Conservation (phyloP, 2,113 vertebrate species). For the Origma solitaria region DNA sequence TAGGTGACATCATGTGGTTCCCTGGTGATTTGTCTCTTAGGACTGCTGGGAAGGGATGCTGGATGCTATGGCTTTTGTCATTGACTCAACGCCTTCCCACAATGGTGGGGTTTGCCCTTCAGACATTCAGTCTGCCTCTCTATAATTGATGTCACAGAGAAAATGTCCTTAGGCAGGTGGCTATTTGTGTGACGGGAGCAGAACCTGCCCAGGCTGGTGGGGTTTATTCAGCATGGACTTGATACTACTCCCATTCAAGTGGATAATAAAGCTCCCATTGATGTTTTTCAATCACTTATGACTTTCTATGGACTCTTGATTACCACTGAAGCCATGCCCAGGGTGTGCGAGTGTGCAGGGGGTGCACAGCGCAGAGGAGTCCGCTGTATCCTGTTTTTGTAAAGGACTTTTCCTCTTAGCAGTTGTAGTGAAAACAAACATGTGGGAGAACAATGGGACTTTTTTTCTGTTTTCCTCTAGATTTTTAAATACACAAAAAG, state of each 20-base stretch:
- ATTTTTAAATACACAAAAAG: background rate
- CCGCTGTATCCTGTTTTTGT: constrained; percentile 65
- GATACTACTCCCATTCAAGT: background rate
- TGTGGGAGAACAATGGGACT: constrained; percentile 56
- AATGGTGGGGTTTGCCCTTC: background rate
- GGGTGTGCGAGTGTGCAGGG: background rate
- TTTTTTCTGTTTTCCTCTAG: constrained; percentile 43
- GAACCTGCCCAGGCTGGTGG: background rate
- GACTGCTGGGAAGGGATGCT: background rate
- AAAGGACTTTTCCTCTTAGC: constrained; percentile 59
- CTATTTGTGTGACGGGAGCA: background rate
- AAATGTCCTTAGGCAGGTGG: background rate
- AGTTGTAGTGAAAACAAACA: constrained; percentile 61
- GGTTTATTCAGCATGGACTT: background rate
- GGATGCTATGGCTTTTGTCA: background rate
- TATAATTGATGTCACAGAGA: background rate
- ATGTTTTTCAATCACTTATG: background rate
- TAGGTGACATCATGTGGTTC: background rate
- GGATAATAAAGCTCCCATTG: background rate
- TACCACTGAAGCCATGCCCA: background rate
- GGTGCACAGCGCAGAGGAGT: background rate
- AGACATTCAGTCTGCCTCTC: background rate
- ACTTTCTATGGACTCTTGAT: background rate
- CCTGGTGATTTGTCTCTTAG: background rate
- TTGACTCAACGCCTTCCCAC: fast-evolving